Conservation (phyloP, 2,888 invertebrate species). For the Horisme vitalbata region DNA sequence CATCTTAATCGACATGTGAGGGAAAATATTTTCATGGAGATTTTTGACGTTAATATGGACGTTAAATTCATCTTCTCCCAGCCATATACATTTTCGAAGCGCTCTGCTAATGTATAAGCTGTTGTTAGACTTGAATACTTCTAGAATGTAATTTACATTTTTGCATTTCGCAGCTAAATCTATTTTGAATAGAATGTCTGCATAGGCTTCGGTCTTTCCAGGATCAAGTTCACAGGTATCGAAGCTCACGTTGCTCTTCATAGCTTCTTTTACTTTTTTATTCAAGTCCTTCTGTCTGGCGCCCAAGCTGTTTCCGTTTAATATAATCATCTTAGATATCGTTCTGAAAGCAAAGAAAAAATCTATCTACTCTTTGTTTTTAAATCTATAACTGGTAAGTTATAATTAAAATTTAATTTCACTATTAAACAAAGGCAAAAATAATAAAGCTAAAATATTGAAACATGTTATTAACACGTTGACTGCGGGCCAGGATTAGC, state of each 20-base stretch:
- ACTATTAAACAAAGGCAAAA: no score
- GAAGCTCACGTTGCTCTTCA: slow-evolving; percentile 41
- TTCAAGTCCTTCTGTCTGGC: slow-evolving; percentile 50
- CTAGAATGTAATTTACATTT: slow-evolving; percentile 53
- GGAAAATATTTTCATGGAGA: slow-evolving; percentile 55
- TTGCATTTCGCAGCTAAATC: slow-evolving; percentile 57
- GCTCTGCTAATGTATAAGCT: slow-evolving; percentile 54
- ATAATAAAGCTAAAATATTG: no score
- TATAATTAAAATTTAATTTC: no score
- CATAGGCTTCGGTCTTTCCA: slow-evolving; percentile 49
- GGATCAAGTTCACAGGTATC: slow-evolving; percentile 37
- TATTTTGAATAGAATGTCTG: slow-evolving; percentile 61
- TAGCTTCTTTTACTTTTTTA: slow-evolving; percentile 44
- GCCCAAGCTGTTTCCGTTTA: slow-evolving; percentile 45
- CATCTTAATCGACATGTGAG: slow-evolving; percentile 61
- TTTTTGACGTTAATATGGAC: slow-evolving; percentile 49
- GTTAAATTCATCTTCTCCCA: slow-evolving; percentile 49
- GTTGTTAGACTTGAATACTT: slow-evolving; percentile 57
- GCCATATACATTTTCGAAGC: slow-evolving; percentile 52
- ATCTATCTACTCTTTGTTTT: no score
- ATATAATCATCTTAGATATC: slow-evolving; percentile 41
- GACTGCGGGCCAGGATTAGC: no score
- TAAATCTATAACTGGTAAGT: no score
- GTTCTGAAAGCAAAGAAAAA: slow-evolving; percentile 29
- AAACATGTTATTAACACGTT: no score